These are phyloP conservation scores for Balaeniceps rex DNA, from an alignment of 2,113 vertebrate species.

Conservation along the genomic window DNA sequence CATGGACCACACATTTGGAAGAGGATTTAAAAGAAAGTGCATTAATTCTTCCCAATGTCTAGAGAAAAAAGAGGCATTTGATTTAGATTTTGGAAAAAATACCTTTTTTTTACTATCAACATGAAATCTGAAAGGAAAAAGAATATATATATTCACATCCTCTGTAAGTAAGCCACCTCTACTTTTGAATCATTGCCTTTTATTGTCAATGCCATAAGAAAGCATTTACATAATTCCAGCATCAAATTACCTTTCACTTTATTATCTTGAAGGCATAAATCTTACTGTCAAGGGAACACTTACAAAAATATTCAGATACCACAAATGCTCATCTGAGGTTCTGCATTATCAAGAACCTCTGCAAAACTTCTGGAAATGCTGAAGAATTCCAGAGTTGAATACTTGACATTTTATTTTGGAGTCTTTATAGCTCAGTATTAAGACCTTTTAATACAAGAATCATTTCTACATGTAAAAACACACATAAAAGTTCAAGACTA, in stretches of 20 bases:
- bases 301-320: neutral
- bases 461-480: neutral
- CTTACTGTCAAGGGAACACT: neutral
- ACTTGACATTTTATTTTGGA: neutral
- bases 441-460: neutral
- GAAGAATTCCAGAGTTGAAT: neutral
- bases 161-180: neutral
- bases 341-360: neutral
- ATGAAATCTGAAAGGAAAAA: neutral
- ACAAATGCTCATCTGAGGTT: neutral
- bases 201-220: neutral
- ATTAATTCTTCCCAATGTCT: neutral
- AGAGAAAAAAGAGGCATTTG: neutral
- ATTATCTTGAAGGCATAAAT: neutral
- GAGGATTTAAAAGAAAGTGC: neutral
- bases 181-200: neutral
- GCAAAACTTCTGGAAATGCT: neutral
- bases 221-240: neutral
- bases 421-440: neutral
- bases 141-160: neutral
- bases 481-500: rapidly evolving
- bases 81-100: neutral
- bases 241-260: neutral
- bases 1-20: neutral
- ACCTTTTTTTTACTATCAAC: neutral